These are phyloP conservation scores for Junonia oenone DNA, from an alignment of 2,888 invertebrate species.

Conservation along the genomic window DNA sequence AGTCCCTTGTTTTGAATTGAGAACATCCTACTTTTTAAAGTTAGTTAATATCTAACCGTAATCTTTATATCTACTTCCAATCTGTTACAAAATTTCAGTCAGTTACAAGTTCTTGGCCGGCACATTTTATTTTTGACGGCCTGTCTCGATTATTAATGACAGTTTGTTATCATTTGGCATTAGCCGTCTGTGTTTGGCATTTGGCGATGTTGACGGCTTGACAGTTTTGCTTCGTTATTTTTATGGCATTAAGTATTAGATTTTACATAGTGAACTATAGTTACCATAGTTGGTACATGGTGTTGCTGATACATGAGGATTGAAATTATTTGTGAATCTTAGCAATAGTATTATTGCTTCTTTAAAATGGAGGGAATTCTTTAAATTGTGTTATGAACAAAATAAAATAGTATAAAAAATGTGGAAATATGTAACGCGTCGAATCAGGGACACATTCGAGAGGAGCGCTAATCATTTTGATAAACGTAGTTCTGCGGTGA, in stretches of 20 bases:
- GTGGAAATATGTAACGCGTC: constrained; percentile 78
- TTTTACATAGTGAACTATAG: background rate
- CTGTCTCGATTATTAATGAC: too few species aligned
- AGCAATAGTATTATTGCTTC: background rate
- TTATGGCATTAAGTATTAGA: background rate
- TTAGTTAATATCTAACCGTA: too few species aligned
- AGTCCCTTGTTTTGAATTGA: too few species aligned
- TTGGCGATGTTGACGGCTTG: too few species aligned
- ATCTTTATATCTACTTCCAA: too few species aligned
- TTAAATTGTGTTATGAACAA: constrained; percentile 2
- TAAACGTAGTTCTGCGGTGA: constrained; percentile 60
- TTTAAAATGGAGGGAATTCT: constrained; percentile 20
- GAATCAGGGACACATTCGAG: constrained; percentile 71
- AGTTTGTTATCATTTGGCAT: too few species aligned
- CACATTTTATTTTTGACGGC: too few species aligned
- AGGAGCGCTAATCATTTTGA: constrained; percentile 71
- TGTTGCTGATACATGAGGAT: background rate
- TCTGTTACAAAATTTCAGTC: too few species aligned
- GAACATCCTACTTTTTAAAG: too few species aligned
- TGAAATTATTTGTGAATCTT: background rate
- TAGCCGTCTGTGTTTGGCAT: too few species aligned
- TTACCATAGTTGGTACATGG: background rate
- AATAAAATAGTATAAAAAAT: constrained; percentile 41
- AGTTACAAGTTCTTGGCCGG: too few species aligned
- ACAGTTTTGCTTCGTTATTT: background rate